Evolutionary conservation across 2,888 invertebrate genomes (phyloP).

Genomic region (Elmis aenea): DNA sequence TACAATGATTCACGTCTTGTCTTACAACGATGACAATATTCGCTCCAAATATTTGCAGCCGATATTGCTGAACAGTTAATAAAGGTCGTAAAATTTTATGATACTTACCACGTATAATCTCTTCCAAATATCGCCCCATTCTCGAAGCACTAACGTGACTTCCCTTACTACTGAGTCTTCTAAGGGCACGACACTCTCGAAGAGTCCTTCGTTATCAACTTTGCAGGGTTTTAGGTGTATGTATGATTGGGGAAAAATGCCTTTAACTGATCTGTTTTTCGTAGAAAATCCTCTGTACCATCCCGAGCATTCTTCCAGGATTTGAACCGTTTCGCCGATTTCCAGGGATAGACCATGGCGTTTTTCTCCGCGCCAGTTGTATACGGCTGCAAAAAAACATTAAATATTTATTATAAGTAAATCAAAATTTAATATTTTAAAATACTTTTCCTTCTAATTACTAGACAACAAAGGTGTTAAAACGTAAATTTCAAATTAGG

Average conservation of each 20-base stretch:
- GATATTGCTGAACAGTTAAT: no score
- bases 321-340: conserved; percentile 89
- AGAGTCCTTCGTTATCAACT: conserved; percentile 76
- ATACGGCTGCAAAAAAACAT: conserved; percentile 69
- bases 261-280: conserved; percentile 62
- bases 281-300: conserved; percentile 88
- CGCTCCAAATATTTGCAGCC: neutral
- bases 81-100: no score
- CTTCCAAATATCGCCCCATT: conserved; percentile 94
- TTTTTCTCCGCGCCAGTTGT: conserved; percentile 84
- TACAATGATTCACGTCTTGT: no score
- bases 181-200: conserved; percentile 65
- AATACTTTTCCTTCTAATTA: neutral
- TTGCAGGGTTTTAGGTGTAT: conserved; percentile 71
- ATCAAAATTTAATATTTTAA: neutral
- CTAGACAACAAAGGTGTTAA: neutral
- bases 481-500: neutral
- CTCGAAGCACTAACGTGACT: conserved; percentile 83
- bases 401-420: no score
- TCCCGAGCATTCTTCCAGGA: conserved; percentile 83
- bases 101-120: conserved; percentile 79
- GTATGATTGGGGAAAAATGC: conserved; percentile 79
- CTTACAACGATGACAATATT: no score
- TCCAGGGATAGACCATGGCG: conserved; percentile 76
- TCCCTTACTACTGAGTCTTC: conserved; percentile 89